Evolutionary conservation across 2,797 vertebrate genomes (phyloP).

Genomic region (Myripristis jacobus): DNA sequence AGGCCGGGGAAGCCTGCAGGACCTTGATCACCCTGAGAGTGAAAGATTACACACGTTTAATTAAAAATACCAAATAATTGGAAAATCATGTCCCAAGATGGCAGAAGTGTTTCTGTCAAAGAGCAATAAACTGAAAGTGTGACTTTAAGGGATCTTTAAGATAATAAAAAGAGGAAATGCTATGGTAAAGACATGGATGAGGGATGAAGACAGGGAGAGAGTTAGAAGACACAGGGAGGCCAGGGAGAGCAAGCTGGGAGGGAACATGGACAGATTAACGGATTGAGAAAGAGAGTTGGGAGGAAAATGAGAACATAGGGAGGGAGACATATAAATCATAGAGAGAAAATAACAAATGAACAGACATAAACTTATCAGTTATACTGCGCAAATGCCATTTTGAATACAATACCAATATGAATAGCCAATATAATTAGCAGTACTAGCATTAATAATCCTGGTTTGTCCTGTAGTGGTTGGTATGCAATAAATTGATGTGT

Average conservation of each 20-base stretch:
- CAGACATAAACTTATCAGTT: neutral
- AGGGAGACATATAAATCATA: neutral
- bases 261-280: no score
- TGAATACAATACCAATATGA: neutral
- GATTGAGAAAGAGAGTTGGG: neutral
- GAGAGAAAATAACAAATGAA: neutral
- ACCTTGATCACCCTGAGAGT: conserved; percentile 88
- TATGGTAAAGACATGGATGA: neutral
- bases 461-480: neutral
- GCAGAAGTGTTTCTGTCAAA: no score
- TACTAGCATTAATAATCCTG: neutral
- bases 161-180: neutral
- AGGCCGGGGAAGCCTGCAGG: conserved; percentile 86
- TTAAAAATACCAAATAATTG: conserved; percentile 1
- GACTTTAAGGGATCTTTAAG: no score
- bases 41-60: neutral
- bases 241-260: no score
- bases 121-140: no score
- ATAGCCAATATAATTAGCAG: neutral
- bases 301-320: no score
- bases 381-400: neutral
- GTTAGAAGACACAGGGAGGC: neutral
- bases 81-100: no score
- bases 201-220: neutral
- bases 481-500: neutral